Evolutionary conservation across 2,888 invertebrate genomes (phyloP), one percentile per base, ranked within the genome.

Genomic region (Bugula neritina): DNA sequence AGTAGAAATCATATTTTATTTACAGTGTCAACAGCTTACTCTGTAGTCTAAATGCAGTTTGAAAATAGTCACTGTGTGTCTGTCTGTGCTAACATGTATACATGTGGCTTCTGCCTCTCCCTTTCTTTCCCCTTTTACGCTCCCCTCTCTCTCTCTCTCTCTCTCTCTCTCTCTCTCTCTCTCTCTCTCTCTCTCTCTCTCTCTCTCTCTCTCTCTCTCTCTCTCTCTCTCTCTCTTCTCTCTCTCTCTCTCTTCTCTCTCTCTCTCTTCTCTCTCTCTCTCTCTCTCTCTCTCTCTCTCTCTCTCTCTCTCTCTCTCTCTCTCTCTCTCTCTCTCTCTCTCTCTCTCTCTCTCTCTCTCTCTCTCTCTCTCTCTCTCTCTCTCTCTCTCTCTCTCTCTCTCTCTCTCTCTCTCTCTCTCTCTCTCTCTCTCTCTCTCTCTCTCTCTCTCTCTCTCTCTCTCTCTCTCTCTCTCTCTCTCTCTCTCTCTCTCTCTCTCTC

Each of bases 81-180:
- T n/a, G n/a, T n/a, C n/a, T n/a, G n/a, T n/a, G n/a, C n/a, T n/a
- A n/a, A n/a, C n/a, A n/a, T n/a, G n/a, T n/a, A n/a, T n/a, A n/a
- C n/a, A n/a, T n/a, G n/a, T n/a, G n/a, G n/a, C n/a, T n/a, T 52
- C 52, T 52, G 13, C 21, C 21, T 52, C 52, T 52, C 52, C 52
- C 52, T 52, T 21, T 21, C 52, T 52, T 17, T 17, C 52, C 52
- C 52, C 21, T 21, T 52, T 52, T 52, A 52, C 21, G 52, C 52
- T 52, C 52, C 52, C 52, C 52, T 52, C 52, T 52, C 52, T 52
- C 52, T 52, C 52, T 52, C 52, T 52, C 52, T 21, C 52, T 52
- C 52, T 52, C 52, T 52, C 52, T 21, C 52, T 52, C 52, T 52
- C 52, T 52, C 52, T 21, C 52, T 52, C 52, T 52, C 52, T 52